Conservation (phyloP, 2,797 vertebrate genomes). For the Rhynchonycteris naso region DNA sequence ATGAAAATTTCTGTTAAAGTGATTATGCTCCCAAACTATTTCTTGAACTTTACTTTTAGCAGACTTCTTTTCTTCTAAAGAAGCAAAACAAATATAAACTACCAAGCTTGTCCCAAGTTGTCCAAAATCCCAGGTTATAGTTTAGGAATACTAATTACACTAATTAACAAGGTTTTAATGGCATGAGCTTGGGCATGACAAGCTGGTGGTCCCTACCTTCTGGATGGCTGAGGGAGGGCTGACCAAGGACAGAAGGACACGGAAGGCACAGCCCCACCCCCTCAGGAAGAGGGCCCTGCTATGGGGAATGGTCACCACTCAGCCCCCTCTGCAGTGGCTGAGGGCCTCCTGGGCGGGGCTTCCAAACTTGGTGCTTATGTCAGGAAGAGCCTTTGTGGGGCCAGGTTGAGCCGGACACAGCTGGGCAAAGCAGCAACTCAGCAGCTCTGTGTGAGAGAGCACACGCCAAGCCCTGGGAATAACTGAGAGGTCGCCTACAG, state of each 20-base stretch:
- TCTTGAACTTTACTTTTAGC: background rate
- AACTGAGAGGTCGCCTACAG: constrained; percentile 43
- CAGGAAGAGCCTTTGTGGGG: constrained; percentile 33
- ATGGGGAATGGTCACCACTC: background rate
- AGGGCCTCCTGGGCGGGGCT: background rate
- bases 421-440: constrained; percentile 41
- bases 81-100: background rate
- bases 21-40: background rate
- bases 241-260: background rate
- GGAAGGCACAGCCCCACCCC: background rate
- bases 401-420: constrained; percentile 48
- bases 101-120: background rate
- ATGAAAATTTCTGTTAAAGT: constrained; percentile 34
- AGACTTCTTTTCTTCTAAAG: background rate
- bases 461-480: background rate
- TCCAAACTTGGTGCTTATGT: constrained; percentile 7
- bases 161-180: background rate
- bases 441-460: background rate
- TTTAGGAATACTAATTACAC: background rate
- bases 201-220: background rate
- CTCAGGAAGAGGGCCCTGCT: background rate
- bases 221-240: background rate
- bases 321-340: background rate
- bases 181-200: background rate
- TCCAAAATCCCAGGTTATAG: background rate